These are phyloP conservation scores for Branchellion lobata DNA, from an alignment of 2,888 invertebrate species.

Conservation along the genomic window DNA sequence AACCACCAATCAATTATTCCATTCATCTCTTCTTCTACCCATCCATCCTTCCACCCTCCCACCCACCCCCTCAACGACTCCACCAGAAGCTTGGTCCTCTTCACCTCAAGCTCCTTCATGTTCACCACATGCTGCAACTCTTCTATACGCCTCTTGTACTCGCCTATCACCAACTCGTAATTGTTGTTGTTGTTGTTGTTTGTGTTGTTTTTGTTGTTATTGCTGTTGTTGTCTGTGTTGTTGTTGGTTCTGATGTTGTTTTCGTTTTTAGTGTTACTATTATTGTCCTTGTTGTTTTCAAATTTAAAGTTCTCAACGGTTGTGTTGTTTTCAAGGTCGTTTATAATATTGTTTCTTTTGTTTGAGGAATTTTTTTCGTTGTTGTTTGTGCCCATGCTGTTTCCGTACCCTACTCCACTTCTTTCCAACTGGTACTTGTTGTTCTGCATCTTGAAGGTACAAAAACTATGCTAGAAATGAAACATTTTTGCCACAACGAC, in stretches of 20 bases:
- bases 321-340: no score
- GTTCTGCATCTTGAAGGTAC: no score
- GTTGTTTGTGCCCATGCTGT: no score
- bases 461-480: no score
- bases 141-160: neutral
- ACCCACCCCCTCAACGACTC: neutral
- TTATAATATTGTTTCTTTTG: no score
- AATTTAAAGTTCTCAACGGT: no score
- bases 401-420: no score
- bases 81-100: neutral
- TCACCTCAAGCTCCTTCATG: neutral
- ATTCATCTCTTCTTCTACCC: constrained; percentile 27
- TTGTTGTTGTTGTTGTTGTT: neutral
- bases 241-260: neutral
- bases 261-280: neutral
- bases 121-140: neutral
- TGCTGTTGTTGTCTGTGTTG: neutral
- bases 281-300: neutral
- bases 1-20: constrained; percentile 22
- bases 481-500: no score
- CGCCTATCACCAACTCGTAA: neutral
- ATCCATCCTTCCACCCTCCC: constrained; percentile 25
- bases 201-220: neutral
- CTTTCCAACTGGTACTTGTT: no score
- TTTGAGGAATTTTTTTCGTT: no score